Percentiles rank a stretch among this genome's conserved stretches.
These are phyloP conservation scores for Calameuta idolon DNA, from an alignment of 2,888 invertebrate species.

Conservation along the genomic window DNA sequence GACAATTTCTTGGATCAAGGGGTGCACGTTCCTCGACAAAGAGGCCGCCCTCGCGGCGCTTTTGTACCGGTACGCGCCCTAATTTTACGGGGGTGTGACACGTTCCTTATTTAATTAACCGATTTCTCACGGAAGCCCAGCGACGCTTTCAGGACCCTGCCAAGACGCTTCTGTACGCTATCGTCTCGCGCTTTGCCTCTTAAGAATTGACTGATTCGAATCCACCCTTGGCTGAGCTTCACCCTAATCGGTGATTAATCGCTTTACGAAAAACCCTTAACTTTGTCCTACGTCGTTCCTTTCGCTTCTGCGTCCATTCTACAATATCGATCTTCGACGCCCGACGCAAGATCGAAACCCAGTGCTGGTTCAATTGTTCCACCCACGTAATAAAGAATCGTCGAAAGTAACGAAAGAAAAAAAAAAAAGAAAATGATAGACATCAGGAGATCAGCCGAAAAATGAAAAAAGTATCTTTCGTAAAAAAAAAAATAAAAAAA, in stretches of 20 bases:
- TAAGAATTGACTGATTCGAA: not conserved
- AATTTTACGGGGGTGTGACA: constrained; percentile 28
- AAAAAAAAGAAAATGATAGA: too few species aligned
- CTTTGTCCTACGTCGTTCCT: not conserved
- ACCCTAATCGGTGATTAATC: not conserved
- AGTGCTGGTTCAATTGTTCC: not conserved
- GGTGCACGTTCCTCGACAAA: constrained; percentile 6
- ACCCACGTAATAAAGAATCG: not conserved
- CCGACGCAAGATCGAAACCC: not conserved
- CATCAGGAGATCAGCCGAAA: too few species aligned
- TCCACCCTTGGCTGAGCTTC: constrained; percentile 7
- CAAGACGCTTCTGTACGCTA: not conserved
- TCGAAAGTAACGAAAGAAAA: not conserved
- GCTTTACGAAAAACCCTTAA: not conserved
- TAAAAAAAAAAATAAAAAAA: not conserved
- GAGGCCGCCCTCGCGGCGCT: constrained; percentile 17
- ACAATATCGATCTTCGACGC: not conserved
- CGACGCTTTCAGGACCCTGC: not conserved
- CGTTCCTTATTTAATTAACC: constrained; percentile 24
- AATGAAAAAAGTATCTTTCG: not conserved
- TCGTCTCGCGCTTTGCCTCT: not conserved
- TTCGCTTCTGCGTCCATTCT: not conserved
- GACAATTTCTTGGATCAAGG: constrained; percentile 6
- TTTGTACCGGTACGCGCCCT: constrained; percentile 17
- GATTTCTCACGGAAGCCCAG: constrained; percentile 21